Evolutionary conservation across 2,797 vertebrate genomes (phyloP), one percentile per base, ranked within the genome.

Genomic region (Girardinus metallicus): DNA sequence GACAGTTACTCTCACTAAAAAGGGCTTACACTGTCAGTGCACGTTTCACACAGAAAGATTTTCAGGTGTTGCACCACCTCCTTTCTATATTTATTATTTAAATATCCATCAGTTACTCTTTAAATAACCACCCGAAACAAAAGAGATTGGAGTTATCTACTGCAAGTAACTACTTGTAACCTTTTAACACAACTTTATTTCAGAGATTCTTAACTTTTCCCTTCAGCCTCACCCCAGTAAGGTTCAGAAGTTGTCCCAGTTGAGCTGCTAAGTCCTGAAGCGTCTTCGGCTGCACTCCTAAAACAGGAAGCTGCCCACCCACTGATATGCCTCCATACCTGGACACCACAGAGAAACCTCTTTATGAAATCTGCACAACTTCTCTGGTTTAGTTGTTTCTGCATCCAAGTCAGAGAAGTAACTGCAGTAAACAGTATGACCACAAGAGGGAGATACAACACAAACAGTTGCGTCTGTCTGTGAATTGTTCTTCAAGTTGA

Each of bases 241-340:
- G 89, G 70, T 98, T 98, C 91, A 99, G 92, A 87, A 99, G 94
- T 70, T 70, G 93, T 81, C 97, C 98, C 55, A 99, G 92, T 84
- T 97, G 96, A 46, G 85, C 92, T 71, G 97, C 94, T 78, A 97
- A 89, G 36, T 87, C 82, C 62, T 94, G 93, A 80, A 98, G 93
- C 64, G 91, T 91, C 86, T 96, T 93, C 66, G 95, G 96, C 70
- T 96, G 91, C 80, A 98, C 23, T 5, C 92, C 93, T 83, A 97
- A 91, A 46, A 95, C 83, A 1, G 97, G 96, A 55, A 99, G 97
- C 82, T 93, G 96, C 78, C 97, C 98, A 83, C 98, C 98, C 3
- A 97, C 94, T 85, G 98, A 98, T 91, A 99, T 96, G 29, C 98
- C 98, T 83, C 98, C 98, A 62, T 99, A 99, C 90, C 98, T 99